Evolutionary conservation across 1,140 invertebrate species (phyloP).

Genomic region (Plutomurus gul): DNA sequence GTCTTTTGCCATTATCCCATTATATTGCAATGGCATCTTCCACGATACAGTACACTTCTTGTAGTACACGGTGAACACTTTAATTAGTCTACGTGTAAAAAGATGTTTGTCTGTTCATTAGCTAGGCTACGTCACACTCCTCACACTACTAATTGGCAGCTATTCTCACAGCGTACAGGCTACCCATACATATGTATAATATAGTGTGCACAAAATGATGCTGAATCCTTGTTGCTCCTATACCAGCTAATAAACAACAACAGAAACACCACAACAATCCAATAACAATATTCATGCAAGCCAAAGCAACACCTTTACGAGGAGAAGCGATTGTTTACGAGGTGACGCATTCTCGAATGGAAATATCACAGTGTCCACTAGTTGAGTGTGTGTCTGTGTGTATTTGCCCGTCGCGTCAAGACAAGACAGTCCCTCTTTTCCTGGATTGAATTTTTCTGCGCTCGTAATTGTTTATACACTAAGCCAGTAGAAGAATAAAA

Average conservation of each 20-base stretch:
- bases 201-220: not conserved
- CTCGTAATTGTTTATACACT: too few relatives aligned
- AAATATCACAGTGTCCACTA: conserved; percentile 21
- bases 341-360: conserved; percentile 5
- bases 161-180: conserved; percentile 4
- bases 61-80: not conserved
- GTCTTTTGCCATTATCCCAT: too few relatives aligned
- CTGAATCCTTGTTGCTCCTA: not conserved
- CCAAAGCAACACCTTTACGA: not conserved
- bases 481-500: too few relatives aligned
- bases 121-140: conserved; percentile 10
- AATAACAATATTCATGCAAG: conserved; percentile 17
- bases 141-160: conserved; percentile 24
- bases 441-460: not conserved
- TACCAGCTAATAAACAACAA: not conserved
- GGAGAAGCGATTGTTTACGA: not conserved
- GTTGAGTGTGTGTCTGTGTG: too few relatives aligned
- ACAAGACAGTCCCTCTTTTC: not conserved
- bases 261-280: not conserved
- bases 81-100: conserved; percentile 30
- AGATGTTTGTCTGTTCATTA: conserved; percentile 29
- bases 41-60: not conserved
- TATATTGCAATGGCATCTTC: too few relatives aligned
- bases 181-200: too few relatives aligned
- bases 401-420: too few relatives aligned